A percentile compares a stretch with the other conserved stretches of the same genome.
phyloP scores from a whole-genome alignment of 2,113 vertebrate species.

The Dicaeum eximium region DNA sequence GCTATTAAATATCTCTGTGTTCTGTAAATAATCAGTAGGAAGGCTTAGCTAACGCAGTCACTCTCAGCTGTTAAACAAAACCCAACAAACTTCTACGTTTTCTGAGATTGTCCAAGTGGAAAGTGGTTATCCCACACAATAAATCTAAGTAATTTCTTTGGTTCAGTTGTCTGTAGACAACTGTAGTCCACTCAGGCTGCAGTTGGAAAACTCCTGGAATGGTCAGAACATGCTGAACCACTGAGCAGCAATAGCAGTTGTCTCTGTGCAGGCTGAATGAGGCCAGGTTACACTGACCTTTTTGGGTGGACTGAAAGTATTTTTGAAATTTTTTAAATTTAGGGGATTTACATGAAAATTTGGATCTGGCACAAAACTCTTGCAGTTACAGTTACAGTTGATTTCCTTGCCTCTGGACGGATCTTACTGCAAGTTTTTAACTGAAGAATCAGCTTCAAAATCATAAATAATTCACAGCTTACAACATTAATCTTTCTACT shows the following conservation, averaged over 20 bases:
- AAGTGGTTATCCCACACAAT: neutral
- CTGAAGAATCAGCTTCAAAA: neutral
- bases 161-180: neutral
- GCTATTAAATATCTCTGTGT: neutral
- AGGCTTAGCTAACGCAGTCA: neutral
- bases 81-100: neutral
- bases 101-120: neutral
- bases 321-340: neutral
- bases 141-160: neutral
- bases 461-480: neutral
- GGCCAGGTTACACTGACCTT: neutral
- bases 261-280: neutral
- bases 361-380: neutral
- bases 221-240: neutral
- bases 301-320: neutral
- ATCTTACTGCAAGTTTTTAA: neutral
- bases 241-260: neutral
- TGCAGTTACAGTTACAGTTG: neutral
- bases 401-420: neutral
- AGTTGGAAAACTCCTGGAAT: neutral
- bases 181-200: neutral
- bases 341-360: neutral
- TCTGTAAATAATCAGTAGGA: neutral
- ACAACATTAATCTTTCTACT: neutral
- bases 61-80: neutral